Percentiles rank a stretch among this genome's conserved stretches.
These are phyloP conservation scores for Lemur catta DNA, from an alignment of 2,797 vertebrate species.

Conservation along the genomic window DNA sequence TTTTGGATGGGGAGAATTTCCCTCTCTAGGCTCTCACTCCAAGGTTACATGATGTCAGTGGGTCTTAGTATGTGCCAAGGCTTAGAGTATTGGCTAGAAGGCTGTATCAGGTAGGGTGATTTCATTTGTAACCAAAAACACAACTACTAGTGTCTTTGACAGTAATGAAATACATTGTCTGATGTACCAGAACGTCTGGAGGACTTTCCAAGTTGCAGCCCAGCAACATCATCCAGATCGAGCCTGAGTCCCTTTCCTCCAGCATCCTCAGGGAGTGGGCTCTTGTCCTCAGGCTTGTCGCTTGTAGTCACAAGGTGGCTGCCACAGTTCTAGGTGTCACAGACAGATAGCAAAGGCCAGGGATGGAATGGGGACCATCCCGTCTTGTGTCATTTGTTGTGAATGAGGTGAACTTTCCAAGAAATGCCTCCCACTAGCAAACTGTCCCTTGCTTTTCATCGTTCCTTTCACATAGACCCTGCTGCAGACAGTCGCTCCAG, in stretches of 20 bases:
- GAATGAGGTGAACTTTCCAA: neutral
- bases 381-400: neutral
- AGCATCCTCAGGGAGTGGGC: neutral
- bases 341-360: neutral
- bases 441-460: neutral
- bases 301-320: neutral
- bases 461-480: neutral
- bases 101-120: neutral
- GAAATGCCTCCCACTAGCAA: neutral
- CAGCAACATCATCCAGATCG: neutral
- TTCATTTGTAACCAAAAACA: neutral
- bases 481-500: neutral
- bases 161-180: neutral
- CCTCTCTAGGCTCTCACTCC: neutral
- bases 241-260: neutral
- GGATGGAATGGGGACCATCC: neutral
- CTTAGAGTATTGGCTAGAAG: neutral
- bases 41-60: neutral
- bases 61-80: neutral
- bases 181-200: neutral
- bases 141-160: neutral
- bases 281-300: neutral
- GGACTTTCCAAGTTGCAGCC: neutral
- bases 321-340: neutral
- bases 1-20: neutral